Evolutionary conservation across 2,888 invertebrate species (phyloP).

Genomic region (Acleris emargana): DNA sequence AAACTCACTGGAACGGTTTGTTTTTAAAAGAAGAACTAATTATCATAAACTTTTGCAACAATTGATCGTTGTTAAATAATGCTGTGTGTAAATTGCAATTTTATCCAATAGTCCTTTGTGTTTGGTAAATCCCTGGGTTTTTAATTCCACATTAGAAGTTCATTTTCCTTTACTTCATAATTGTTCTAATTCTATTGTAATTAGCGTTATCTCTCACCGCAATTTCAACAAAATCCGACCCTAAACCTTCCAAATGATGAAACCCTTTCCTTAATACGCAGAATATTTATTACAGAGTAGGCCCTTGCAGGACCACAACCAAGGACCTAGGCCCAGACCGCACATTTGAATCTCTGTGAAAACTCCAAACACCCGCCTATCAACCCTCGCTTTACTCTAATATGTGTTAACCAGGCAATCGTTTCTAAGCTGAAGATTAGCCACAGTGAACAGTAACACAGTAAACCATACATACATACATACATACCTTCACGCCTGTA

Average conservation of each 20-base stretch:
- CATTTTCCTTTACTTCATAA: background rate
- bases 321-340: constrained; percentile 11
- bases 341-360: constrained; percentile 14
- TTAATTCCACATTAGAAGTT: too few relatives aligned
- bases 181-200: background rate
- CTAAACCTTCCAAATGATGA: background rate
- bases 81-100: too few relatives aligned
- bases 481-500: too few relatives aligned
- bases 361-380: constrained; percentile 9
- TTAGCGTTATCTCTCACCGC: background rate
- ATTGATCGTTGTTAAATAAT: too few relatives aligned
- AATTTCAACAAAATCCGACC: constrained; percentile 1
- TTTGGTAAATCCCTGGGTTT: too few relatives aligned
- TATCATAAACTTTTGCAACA: too few relatives aligned
- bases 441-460: background rate
- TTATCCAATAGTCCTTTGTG: too few relatives aligned
- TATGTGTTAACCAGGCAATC: constrained; percentile 16
- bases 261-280: background rate
- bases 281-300: background rate
- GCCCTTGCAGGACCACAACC: background rate
- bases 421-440: background rate
- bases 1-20: too few relatives aligned
- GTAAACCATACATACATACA: background rate
- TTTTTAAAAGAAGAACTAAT: too few relatives aligned
- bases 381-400: constrained; percentile 24